phyloP scores from a whole-genome alignment of 2,113 vertebrate species.

The Typhlomys cinereus region DNA sequence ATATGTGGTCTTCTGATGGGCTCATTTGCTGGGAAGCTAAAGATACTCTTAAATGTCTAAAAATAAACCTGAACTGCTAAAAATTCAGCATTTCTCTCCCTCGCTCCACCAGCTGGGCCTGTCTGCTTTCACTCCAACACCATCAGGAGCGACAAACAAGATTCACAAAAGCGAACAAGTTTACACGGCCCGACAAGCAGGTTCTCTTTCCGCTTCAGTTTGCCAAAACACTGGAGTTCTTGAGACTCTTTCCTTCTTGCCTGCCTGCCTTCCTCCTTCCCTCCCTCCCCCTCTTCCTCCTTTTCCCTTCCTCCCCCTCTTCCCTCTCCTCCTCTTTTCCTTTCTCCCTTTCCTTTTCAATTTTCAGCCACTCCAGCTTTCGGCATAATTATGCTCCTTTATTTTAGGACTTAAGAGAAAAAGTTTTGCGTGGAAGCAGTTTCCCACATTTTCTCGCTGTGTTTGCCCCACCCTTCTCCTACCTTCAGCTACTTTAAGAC shows the following conservation, averaged over 20 bases:
- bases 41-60: conserved; percentile 83
- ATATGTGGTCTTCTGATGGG: conserved; percentile 77
- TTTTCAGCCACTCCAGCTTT: conserved; percentile 1
- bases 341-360: fast-evolving
- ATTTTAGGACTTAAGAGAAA: conserved; percentile 44
- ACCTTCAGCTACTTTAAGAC: conserved; percentile 43
- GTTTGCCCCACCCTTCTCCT: background rate
- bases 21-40: conserved; percentile 81
- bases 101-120: conserved; percentile 83
- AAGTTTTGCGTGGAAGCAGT: conserved; percentile 34
- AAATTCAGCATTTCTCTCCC: conserved; percentile 84
- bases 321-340: background rate
- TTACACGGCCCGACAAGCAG: conserved; percentile 74
- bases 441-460: background rate
- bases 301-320: too few species aligned
- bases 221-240: conserved; percentile 71
- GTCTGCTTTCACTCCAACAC: conserved; percentile 81
- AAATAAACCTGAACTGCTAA: conserved; percentile 85
- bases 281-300: fast-evolving
- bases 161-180: conserved; percentile 76
- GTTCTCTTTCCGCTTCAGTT: conserved; percentile 62
- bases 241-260: conserved; percentile 9
- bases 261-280: fast-evolving
- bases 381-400: background rate
- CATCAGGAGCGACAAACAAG: conserved; percentile 80